A percentile compares a stretch with the other conserved stretches of the same genome.
Evolutionary conservation across 1,140 invertebrate genomes (phyloP).

Genomic region (Stegodyphus mimosarum): DNA sequence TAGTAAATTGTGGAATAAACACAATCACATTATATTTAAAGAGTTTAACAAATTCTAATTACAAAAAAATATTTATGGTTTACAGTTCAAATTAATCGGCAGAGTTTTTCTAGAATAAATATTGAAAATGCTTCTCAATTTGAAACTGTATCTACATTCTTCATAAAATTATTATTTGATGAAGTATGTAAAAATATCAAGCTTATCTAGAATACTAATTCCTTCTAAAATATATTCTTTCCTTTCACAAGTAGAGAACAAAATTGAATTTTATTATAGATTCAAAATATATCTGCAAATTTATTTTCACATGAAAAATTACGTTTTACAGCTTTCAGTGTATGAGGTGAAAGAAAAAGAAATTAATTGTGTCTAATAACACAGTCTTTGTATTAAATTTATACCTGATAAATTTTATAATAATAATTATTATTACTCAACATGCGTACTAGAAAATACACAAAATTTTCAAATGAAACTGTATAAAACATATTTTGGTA

Average conservation of each 20-base stretch:
- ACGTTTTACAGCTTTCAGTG: no score
- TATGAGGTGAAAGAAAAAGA: no score
- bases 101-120: slow-evolving; percentile 34
- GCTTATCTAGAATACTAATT: slow-evolving; percentile 44
- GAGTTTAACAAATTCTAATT: slow-evolving; percentile 27
- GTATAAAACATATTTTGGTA: no score
- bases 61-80: slow-evolving; percentile 27
- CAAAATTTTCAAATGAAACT: no score
- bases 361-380: no score
- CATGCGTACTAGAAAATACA: no score
- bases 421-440: no score
- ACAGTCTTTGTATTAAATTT: no score
- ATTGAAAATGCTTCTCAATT: slow-evolving; percentile 22
- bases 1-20: slow-evolving; percentile 41
- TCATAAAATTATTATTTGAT: slow-evolving; percentile 46
- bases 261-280: background rate
- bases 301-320: background rate
- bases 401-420: no score
- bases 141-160: slow-evolving; percentile 39
- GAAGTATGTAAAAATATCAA: slow-evolving; percentile 58
- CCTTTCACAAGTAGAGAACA: background rate
- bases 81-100: slow-evolving; percentile 33
- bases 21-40: slow-evolving; percentile 44
- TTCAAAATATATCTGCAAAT: background rate
- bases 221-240: slow-evolving; percentile 19